Conservation (phyloP, 2,888 invertebrate genomes). For the Lepidocyrtinus sp. region DNA sequence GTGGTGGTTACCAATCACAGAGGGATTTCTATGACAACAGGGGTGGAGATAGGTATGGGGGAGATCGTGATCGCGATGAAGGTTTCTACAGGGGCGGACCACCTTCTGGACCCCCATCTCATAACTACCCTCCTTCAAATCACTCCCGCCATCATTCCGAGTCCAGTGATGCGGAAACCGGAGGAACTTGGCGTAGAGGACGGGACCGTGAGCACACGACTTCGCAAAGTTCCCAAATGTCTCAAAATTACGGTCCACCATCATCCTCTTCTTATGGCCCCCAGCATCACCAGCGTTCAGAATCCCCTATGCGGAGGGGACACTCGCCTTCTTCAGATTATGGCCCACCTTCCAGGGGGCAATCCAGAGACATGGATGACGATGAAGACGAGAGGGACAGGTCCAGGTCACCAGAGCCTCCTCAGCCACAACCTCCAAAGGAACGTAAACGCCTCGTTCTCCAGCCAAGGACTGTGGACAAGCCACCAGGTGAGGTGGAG, state of each 20-base stretch:
- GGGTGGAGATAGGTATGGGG: too few relatives aligned
- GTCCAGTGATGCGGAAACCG: conserved; percentile 38
- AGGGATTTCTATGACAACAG: conserved; percentile 69
- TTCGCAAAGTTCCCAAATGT: not conserved
- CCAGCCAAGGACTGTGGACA: conserved; percentile 80
- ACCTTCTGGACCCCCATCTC: conserved; percentile 51
- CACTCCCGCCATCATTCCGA: conserved; percentile 36
- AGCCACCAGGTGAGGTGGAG: conserved; percentile 72
- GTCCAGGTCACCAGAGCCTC: conserved; percentile 38
- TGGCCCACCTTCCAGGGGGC: not conserved
- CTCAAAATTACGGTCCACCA: conserved; percentile 21
- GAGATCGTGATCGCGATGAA: conserved; percentile 66
- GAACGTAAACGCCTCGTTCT: conserved; percentile 86
- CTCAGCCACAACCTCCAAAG: conserved; percentile 71
- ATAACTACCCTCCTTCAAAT: conserved; percentile 26
- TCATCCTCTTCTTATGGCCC: not conserved
- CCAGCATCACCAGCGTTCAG: conserved; percentile 14
- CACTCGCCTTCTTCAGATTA: not conserved
- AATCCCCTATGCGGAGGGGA: not conserved
- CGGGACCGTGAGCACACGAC: conserved; percentile 42
- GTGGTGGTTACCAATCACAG: too few relatives aligned
- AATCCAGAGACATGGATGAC: not conserved
- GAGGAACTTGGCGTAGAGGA: conserved; percentile 56
- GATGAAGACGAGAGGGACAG: conserved; percentile 65
- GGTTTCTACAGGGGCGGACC: conserved; percentile 70